phyloP scores from a whole-genome alignment of 2,888 invertebrate species.

The Morpho deidamia region DNA sequence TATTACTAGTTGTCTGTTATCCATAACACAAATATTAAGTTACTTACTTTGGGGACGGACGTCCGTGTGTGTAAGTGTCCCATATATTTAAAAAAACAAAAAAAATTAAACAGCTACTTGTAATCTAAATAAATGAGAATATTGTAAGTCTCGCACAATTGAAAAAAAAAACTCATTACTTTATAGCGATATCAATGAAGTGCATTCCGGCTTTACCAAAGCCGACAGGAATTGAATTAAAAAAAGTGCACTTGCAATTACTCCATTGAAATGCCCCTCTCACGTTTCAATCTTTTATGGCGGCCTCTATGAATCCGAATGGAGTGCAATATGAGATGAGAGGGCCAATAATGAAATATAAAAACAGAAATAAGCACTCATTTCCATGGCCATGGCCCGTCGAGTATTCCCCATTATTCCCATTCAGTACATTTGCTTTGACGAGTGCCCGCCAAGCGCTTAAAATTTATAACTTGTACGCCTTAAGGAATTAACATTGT shows the following conservation, averaged over 20 bases:
- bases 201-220: slow-evolving; percentile 68
- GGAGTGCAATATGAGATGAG: slow-evolving; percentile 74
- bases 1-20: too few species aligned
- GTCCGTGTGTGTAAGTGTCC: too few species aligned
- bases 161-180: slow-evolving; percentile 55
- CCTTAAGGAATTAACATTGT: background rate
- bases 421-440: slow-evolving; percentile 64
- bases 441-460: slow-evolving; percentile 62
- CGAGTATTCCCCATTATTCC: slow-evolving; percentile 69
- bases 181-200: slow-evolving; percentile 70
- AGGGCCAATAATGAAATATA: slow-evolving; percentile 77
- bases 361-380: slow-evolving; percentile 73
- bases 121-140: slow-evolving; percentile 4
- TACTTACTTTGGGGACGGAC: too few species aligned
- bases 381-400: slow-evolving; percentile 55
- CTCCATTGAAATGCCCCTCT: slow-evolving; percentile 73
- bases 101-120: too few species aligned
- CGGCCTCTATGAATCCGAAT: slow-evolving; percentile 68
- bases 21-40: too few species aligned
- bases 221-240: slow-evolving; percentile 74
- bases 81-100: too few species aligned
- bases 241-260: slow-evolving; percentile 75
- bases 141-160: slow-evolving; percentile 30
- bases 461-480: slow-evolving; percentile 46
- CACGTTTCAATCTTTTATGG: slow-evolving; percentile 76